Evolutionary conservation across 2,888 invertebrate genomes (phyloP).

Genomic region (Conus canariensis): DNA sequence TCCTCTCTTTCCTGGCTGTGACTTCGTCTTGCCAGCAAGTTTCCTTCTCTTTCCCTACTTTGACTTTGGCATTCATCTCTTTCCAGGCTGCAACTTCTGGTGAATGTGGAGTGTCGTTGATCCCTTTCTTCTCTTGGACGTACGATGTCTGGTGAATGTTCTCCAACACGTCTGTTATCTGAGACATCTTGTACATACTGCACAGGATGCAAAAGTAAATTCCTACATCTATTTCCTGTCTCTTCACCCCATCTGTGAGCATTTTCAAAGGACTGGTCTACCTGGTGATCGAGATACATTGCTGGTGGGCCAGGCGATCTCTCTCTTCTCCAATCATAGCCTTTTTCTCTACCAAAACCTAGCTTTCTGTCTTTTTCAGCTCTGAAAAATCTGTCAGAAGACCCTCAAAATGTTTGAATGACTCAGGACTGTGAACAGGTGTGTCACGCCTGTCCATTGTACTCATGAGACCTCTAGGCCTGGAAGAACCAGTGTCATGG

Average conservation of each 20-base stretch:
- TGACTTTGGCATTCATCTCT: not conserved
- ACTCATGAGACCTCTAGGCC: not conserved
- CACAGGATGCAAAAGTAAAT: not conserved
- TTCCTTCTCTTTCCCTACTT: not conserved
- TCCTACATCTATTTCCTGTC: not conserved
- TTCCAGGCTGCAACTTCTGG: not conserved
- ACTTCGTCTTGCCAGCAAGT: not conserved
- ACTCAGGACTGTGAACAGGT: not conserved
- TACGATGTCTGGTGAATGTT: not conserved
- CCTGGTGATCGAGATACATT: not conserved
- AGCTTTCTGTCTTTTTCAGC: not conserved
- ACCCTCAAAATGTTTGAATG: not conserved
- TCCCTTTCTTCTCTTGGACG: not conserved
- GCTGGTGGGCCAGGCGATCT: slow-evolving; percentile 18
- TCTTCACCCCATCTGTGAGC: not conserved
- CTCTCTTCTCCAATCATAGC: slow-evolving; percentile 36
- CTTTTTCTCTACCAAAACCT: slow-evolving; percentile 29
- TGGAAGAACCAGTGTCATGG: not conserved
- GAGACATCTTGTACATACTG: not conserved
- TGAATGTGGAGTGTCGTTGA: not conserved
- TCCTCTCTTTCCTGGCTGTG: not conserved
- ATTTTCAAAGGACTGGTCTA: not conserved
- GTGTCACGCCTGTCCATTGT: not conserved
- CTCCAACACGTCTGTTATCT: not conserved
- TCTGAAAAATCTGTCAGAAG: not conserved